Conservation (phyloP, 2,888 invertebrate species). For the Mycalesis mineus region DNA sequence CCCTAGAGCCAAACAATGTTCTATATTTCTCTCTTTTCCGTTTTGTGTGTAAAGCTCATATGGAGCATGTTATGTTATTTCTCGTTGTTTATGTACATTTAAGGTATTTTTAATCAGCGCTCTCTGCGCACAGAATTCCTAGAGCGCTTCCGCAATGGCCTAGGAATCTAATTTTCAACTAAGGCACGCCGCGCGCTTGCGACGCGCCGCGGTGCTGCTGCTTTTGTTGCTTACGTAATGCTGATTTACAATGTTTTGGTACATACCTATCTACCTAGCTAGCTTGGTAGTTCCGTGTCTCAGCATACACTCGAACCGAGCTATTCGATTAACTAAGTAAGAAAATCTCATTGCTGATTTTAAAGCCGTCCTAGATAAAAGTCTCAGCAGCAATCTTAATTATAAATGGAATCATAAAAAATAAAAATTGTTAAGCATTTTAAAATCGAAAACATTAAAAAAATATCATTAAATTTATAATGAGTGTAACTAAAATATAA, state of each 20-base stretch:
- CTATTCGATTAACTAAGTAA: no score
- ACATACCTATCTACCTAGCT: neutral
- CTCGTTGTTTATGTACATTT: neutral
- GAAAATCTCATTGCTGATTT: no score
- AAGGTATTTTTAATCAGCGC: conserved; percentile 26
- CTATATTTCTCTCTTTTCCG: neutral
- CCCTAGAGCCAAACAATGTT: no score
- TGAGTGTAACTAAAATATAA: no score
- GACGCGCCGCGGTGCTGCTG: neutral
- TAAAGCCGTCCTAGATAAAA: no score
- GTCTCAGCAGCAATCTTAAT: no score
- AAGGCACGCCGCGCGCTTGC: conserved; percentile 21
- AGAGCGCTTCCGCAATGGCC: conserved; percentile 19
- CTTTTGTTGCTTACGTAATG: conserved; percentile 13
- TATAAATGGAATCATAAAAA: no score
- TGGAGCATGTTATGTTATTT: neutral
- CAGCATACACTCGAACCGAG: no score
- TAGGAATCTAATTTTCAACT: conserved; percentile 27
- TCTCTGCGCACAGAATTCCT: conserved; percentile 10
- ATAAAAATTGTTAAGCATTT: no score
- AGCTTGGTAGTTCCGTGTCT: no score
- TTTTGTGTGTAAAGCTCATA: neutral
- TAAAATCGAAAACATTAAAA: no score
- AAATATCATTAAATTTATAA: no score
- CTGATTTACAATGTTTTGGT: conserved; percentile 12